Evolutionary conservation across 2,113 vertebrate species (phyloP).

Genomic region (Himantopus leucocephalus): DNA sequence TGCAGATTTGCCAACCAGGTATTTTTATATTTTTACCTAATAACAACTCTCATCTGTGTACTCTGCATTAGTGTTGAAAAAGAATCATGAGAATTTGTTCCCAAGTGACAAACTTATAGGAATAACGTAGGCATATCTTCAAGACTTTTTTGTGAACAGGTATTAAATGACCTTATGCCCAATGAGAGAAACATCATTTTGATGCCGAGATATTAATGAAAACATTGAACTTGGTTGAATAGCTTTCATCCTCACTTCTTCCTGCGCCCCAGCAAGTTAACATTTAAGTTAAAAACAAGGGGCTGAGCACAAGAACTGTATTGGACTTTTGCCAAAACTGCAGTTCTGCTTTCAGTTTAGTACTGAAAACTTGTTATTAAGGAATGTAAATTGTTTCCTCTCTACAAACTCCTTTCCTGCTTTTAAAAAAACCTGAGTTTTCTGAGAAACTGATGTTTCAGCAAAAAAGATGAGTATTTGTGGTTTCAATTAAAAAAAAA

Average conservation of each 20-base stretch:
- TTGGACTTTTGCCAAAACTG: not conserved
- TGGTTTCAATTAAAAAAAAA: not conserved
- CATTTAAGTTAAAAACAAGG: not conserved
- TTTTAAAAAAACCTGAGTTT: not conserved
- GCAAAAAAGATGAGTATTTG: not conserved
- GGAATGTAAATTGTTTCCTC: not conserved
- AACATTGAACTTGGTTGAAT: not conserved
- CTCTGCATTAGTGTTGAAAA: not conserved
- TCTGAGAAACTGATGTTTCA: not conserved
- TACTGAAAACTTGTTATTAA: not conserved
- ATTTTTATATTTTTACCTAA: not conserved
- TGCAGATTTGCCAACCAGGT: not conserved
- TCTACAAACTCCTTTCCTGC: not conserved
- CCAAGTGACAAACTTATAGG: not conserved
- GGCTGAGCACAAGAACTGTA: not conserved
- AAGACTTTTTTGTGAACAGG: not conserved
- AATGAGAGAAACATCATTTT: not conserved
- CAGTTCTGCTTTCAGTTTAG: not conserved
- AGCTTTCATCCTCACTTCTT: not conserved
- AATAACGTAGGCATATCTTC: not conserved
- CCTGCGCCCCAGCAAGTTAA: not conserved
- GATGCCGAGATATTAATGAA: not conserved
- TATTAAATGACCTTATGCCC: not conserved
- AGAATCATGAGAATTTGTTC: not conserved
- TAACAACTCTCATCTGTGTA: not conserved